phyloP scores from a whole-genome alignment of 2,888 invertebrate species.

The Pterostichus niger region DNA sequence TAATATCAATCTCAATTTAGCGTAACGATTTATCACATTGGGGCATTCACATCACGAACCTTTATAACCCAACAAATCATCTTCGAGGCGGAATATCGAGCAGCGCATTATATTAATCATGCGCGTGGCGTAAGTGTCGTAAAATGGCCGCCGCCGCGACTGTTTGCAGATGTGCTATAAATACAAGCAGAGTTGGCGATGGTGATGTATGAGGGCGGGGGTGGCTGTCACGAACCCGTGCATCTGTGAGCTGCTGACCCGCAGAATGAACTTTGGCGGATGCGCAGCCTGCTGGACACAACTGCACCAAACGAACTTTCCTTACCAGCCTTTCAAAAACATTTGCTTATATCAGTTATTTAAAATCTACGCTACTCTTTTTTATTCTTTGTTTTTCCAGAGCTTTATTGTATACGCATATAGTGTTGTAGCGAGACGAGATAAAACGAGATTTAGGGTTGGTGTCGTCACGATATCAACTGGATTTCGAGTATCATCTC shows the following conservation, averaged over 20 bases:
- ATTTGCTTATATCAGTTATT: conserved; percentile 1
- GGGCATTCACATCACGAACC: conserved; percentile 57
- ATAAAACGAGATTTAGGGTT: neutral
- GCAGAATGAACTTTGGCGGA: neutral
- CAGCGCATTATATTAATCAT: conserved; percentile 39
- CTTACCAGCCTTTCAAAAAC: neutral
- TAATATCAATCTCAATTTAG: conserved; percentile 66
- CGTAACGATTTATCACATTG: conserved; percentile 56
- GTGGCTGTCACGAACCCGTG: conserved; percentile 21
- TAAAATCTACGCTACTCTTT: neutral
- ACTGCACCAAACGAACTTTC: neutral
- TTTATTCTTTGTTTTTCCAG: neutral
- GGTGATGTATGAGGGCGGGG: conserved; percentile 9
- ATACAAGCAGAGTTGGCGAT: neutral
- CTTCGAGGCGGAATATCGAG: conserved; percentile 24
- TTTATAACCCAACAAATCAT: conserved; percentile 54
- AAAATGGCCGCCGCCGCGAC: conserved; percentile 17
- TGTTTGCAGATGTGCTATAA: conserved; percentile 13
- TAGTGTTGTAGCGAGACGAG: too few relatives aligned
- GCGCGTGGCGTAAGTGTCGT: conserved; percentile 26
- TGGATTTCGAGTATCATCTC: too few relatives aligned
- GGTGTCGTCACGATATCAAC: too few relatives aligned
- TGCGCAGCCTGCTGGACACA: neutral
- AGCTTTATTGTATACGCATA: neutral
- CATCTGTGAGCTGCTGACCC: conserved; percentile 30